Percentiles rank a stretch among this genome's conserved stretches.
Conservation (phyloP, 2,113 vertebrate genomes). For the Rhodinocichla rosea region DNA sequence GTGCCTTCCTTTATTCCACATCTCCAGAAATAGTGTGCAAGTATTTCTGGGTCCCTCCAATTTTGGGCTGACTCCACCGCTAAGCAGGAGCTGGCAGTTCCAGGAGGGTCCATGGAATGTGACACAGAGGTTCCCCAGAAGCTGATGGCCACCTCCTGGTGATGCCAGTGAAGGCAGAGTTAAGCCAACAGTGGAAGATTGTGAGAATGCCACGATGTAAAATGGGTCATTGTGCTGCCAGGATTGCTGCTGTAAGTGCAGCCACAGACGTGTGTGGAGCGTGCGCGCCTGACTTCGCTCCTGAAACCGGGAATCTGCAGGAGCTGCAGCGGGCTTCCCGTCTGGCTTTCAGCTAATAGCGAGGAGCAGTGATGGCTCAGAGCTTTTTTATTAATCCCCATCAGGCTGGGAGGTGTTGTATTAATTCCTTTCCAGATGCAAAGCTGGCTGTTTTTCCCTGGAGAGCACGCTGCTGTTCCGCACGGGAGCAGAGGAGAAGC, state of each 20-base stretch:
- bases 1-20: not conserved
- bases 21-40: not conserved
- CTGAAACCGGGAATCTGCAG: not conserved
- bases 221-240: conserved; percentile 15
- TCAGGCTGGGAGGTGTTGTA: not conserved
- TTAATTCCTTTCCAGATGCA: not conserved
- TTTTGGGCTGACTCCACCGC: not conserved
- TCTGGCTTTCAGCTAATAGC: not conserved
- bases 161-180: conserved; percentile 23
- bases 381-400: not conserved
- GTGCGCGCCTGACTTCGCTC: not conserved
- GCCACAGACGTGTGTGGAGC: not conserved
- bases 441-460: not conserved
- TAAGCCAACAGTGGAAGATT: not conserved
- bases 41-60: not conserved
- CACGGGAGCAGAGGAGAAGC: not conserved
- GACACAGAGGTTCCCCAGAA: not conserved
- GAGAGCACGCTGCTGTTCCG: not conserved
- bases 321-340: not conserved
- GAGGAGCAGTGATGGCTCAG: not conserved
- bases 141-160: conserved; percentile 11
- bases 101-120: not conserved
- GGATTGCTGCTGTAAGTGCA: not conserved
- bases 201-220: not conserved
- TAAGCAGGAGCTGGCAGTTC: not conserved